Base-by-base conservation (phyloP, 2,113 vertebrate species). In the Ploceus nigricollis region DNA sequence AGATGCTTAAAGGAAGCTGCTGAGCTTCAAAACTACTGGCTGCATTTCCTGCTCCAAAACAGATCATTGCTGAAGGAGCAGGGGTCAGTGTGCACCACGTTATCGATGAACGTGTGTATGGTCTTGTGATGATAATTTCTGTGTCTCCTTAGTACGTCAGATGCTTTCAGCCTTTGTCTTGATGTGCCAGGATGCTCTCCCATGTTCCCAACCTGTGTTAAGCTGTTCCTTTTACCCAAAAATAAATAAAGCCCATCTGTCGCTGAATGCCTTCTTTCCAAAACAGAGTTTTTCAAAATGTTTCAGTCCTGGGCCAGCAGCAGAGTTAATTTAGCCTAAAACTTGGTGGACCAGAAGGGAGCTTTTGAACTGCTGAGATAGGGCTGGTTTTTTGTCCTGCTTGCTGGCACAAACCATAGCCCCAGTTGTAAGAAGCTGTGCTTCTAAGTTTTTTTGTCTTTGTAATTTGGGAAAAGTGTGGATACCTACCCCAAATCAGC, bases 181-280 rank as follows among this genome's bases (percentile, higher is more conserved):
- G 47, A 48, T 73, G 28, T 89, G 71, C 75, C 82, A 87, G 88
- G 81, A 84, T 60, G 57, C 42, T 86, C 42, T 95, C 79, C 4
- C 21, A 65, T 89, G 78, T 91, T 94, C 80, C 61, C 73, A 92
- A 95, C 58, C 42, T 82, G 71, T 70, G 91, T 93, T 82, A 87
- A 87, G 72, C 90, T 89, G 80, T 82, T 89, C 48, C 71, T 87
- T 95, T 91, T 37, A 89, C 60, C 53, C 73, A 20, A 91, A 91
- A 94, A 92, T 72, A 92, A 93, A 92, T 63, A 94, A 94, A 95
- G 60, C 27, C 92, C 87, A 95, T 90, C 94, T 97, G 96, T 76
- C 42, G 25, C 69, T 48, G 53, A 77, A 82, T 53, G 66, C 30
- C 37, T 94, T 60, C 71, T 48, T 87, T 85, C 75, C 82, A 92